Evolutionary conservation across 2,888 invertebrate genomes (phyloP).

Genomic region (Mythimna loreyi): DNA sequence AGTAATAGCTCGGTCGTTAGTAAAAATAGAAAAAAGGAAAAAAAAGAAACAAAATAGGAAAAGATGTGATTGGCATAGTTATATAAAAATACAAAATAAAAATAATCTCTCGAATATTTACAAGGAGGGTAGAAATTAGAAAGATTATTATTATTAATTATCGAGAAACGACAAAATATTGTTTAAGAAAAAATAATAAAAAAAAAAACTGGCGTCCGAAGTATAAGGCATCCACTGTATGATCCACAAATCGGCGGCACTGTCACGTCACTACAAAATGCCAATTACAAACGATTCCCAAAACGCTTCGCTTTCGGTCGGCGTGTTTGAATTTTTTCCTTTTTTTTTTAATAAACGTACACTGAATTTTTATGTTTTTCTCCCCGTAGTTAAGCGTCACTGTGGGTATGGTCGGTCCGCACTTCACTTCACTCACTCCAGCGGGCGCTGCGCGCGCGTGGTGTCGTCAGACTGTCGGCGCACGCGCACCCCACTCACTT

Average conservation of each 20-base stretch:
- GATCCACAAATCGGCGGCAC: conserved; percentile 81
- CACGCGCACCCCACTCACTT: conserved; percentile 90
- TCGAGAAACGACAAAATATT: conserved; percentile 58
- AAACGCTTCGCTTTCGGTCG: conserved; percentile 71
- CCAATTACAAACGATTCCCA: conserved; percentile 89
- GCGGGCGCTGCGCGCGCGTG: conserved; percentile 86
- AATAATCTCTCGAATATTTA: conserved; percentile 84
- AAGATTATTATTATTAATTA: conserved; percentile 65
- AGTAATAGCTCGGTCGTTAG: conserved; percentile 75
- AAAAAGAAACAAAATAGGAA: conserved; percentile 78
- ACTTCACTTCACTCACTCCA: conserved; percentile 79
- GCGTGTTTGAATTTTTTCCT: conserved; percentile 71
- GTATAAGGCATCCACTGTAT: conserved; percentile 80
- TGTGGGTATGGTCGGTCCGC: conserved; percentile 71
- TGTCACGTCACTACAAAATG: conserved; percentile 89
- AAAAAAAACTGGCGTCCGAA: conserved; percentile 80
- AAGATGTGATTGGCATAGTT: conserved; percentile 90
- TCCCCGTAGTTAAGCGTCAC: conserved; percentile 75
- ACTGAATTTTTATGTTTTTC: conserved; percentile 73
- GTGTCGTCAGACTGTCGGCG: conserved; percentile 84
- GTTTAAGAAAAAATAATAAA: conserved; percentile 68
- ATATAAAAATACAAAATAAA: conserved; percentile 75
- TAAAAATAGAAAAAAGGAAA: conserved; percentile 62
- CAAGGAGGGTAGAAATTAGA: conserved; percentile 75
- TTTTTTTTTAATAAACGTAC: conserved; percentile 78